A percentile compares a stretch with the other conserved stretches of the same genome.
Evolutionary conservation across 2,797 vertebrate species (phyloP).

Genomic region (Poeciliopsis gracilis): DNA sequence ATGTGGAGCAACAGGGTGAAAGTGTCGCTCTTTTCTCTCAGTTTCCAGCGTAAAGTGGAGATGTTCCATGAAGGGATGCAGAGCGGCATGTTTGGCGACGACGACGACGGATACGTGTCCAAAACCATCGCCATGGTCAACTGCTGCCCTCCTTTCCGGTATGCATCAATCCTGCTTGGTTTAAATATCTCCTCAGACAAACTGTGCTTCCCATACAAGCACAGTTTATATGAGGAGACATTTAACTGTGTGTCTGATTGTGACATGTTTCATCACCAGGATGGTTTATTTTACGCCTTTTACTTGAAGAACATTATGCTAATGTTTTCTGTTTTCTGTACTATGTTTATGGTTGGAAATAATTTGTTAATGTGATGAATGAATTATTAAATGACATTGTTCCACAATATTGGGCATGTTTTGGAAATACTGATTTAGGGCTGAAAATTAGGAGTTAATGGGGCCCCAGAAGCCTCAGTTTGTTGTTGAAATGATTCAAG

Average conservation of each 20-base stretch:
- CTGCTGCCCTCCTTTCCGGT: conserved; percentile 90
- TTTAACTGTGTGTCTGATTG: not conserved
- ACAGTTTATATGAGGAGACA: not conserved
- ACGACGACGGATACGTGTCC: conserved; percentile 77
- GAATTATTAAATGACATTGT: not conserved
- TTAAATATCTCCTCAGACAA: not conserved
- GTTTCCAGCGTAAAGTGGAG: conserved; percentile 91
- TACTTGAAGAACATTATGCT: no score
- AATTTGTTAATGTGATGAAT: not conserved
- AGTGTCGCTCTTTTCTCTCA: conserved; percentile 40
- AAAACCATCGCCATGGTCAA: conserved; percentile 88
- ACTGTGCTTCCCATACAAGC: not conserved
- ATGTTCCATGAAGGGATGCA: conserved; percentile 86
- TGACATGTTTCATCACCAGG: not conserved
- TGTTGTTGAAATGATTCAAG: not conserved
- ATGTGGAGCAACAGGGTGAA: not conserved
- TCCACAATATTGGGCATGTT: not conserved
- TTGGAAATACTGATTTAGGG: not conserved
- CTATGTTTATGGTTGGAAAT: not conserved
- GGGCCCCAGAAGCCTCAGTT: not conserved
- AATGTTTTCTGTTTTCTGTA: no score
- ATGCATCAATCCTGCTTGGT: conserved; percentile 2
- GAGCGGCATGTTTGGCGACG: conserved; percentile 71
- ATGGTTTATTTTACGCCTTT: no score
- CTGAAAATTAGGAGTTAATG: not conserved